Base-by-base conservation (phyloP, 2,888 invertebrate species). In the Amphimallon solstitiale region DNA sequence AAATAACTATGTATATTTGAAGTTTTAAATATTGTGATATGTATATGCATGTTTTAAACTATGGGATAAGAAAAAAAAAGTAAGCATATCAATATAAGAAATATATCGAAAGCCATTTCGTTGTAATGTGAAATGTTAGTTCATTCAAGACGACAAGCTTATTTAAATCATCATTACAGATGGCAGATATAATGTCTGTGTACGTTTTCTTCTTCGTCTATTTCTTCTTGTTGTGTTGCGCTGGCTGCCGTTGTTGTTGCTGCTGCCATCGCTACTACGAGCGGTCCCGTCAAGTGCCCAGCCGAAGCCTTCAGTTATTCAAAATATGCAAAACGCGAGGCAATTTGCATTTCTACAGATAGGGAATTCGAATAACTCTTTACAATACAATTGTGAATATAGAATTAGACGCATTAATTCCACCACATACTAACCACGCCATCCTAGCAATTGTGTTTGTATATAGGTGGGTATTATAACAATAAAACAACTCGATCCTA, bases 331-430 rank as follows among this genome's bases (percentile, higher is more conserved):
- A 43, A 59, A 59, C 43, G 43, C 56, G 56, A 15, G 17, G 43
- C 56, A 59, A 59, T 59, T 59, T 59, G 56, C 56, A 59, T 59
- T 59, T 59, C 56, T 59, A 59, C 56, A 29, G 43, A 59, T 43
- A 43, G 56, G 56, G 56, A 59, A 59, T 59, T 43, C 56, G 43
- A 59, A 59, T 59, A 59, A 59, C 56, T 49, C 63, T 51, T 29
- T 38, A 51, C 63, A 63, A 63, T 63, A 63, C 63, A 63, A 63
- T 63, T 51, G 63, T 40, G 63, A 63, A 63, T 63, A 63, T 43
- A 40, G 43, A 63, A 63, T 63, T 38, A 63, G 63, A 63, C 15
- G 51, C 63, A 51, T 63, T 63, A 51, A 63, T 63, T 63, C 38
- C 23, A 15, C n/a, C 40, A 45, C 19, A 17, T 17, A 19, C 10